These are phyloP conservation scores for Ips typographus DNA, from an alignment of 1,140 invertebrate species.

Conservation along the genomic window DNA sequence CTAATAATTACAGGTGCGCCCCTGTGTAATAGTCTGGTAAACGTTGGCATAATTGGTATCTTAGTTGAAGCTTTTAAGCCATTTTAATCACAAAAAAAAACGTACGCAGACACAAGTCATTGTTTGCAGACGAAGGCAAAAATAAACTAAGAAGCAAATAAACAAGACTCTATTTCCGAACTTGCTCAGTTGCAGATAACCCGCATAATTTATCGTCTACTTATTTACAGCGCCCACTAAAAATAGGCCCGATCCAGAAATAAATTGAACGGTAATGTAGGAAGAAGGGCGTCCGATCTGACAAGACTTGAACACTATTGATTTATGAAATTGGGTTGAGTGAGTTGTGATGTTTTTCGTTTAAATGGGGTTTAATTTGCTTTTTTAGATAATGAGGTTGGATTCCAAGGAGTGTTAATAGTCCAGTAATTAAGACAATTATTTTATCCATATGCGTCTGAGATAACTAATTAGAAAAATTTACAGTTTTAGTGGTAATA, in stretches of 20 bases:
- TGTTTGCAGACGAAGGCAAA: neutral
- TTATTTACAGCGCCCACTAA: neutral
- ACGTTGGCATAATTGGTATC: constrained; percentile 15
- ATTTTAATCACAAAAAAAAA: neutral
- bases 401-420: no score
- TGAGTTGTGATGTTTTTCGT: neutral
- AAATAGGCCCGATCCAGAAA: neutral
- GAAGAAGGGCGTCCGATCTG: neutral
- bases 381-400: no score
- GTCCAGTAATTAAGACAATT: no score
- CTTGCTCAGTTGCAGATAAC: neutral
- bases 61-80: neutral
- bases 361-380: neutral
- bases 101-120: neutral
- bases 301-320: neutral
- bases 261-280: neutral
- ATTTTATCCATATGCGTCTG: no score
- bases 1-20: constrained; percentile 18
- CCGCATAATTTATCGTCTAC: neutral
- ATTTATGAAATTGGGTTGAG: neutral
- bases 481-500: no score
- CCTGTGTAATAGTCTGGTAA: neutral
- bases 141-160: neutral
- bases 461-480: no score
- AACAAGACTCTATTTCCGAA: constrained; percentile 3